Percentiles rank a stretch among this genome's conserved stretches.
These are phyloP conservation scores for Agonum fuliginosum DNA, from an alignment of 2,888 invertebrate genomes.

Conservation along the genomic window DNA sequence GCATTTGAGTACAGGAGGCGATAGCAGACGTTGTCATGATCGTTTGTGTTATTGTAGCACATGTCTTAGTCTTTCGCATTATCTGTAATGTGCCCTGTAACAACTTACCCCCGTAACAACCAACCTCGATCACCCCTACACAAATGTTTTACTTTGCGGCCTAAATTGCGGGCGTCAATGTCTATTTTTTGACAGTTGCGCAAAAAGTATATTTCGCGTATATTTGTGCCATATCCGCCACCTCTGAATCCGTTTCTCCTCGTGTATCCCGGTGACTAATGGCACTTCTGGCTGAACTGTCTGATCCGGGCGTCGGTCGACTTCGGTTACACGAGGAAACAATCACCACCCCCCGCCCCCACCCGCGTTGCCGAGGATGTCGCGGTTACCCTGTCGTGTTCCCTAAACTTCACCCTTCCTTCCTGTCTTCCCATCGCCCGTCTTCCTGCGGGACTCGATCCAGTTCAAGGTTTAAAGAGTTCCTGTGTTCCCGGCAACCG, in stretches of 20 bases:
- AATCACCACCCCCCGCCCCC: neutral
- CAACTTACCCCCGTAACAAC: no score
- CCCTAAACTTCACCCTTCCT: slow-evolving; percentile 20
- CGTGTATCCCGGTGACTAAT: slow-evolving; percentile 19
- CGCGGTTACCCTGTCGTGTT: slow-evolving; percentile 42
- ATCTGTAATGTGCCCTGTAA: no score
- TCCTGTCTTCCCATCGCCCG: neutral
- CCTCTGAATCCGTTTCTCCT: slow-evolving; percentile 1
- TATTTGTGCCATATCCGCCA: neutral
- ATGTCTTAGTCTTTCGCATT: no score
- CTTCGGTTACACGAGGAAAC: slow-evolving; percentile 42
- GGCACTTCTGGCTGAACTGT: slow-evolving; percentile 18
- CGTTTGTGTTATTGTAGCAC: no score
- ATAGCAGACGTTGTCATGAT: no score
- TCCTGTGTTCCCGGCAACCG: slow-evolving; percentile 14
- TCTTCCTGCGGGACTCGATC: neutral
- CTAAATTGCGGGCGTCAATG: no score
- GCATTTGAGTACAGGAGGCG: no score
- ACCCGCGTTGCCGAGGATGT: slow-evolving; percentile 16
- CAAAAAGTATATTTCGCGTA: no score
- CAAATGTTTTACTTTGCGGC: no score
- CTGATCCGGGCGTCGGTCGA: slow-evolving; percentile 19
- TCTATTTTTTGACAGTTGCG: no score
- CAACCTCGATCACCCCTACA: no score
- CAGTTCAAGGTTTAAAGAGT: slow-evolving; percentile 22